Conservation (phyloP, 1,140 invertebrate species). For the Macrobrachium rosenbergii region DNA sequence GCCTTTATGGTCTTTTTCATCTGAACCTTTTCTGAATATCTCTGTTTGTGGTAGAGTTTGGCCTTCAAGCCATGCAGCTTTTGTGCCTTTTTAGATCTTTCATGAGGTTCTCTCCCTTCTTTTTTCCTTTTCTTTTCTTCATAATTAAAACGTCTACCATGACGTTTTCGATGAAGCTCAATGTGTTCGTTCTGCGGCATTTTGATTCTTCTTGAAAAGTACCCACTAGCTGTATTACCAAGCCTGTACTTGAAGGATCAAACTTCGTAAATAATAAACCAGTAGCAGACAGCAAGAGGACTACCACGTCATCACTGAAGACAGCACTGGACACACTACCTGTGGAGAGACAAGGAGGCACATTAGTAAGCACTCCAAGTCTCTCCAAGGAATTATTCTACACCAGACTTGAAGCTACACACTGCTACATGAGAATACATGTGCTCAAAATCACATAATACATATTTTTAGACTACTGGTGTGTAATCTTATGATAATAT, state of each 20-base stretch:
- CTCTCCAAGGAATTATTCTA: background rate
- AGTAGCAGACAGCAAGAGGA: too few relatives aligned
- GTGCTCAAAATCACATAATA: too few relatives aligned
- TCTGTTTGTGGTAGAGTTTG: constrained; percentile 96
- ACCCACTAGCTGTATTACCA: too few relatives aligned
- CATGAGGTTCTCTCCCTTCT: constrained; percentile 93
- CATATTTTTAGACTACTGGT: too few relatives aligned
- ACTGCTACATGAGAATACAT: background rate
- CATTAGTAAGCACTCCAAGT: constrained; percentile 54
- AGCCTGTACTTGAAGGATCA: too few relatives aligned
- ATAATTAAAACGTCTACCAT: constrained; percentile 97
- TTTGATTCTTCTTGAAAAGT: constrained; percentile 67
- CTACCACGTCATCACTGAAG: background rate
- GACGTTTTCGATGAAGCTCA: constrained; percentile 95
- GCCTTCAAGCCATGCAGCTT: constrained; percentile 96
- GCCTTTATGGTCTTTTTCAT: constrained; percentile 98
- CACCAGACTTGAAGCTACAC: constrained; percentile 1
- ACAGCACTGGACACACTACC: constrained; percentile 21
- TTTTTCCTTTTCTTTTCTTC: constrained; percentile 97
- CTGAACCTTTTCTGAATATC: constrained; percentile 98
- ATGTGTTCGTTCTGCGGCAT: constrained; percentile 99
- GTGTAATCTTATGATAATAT: too few relatives aligned
- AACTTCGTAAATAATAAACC: too few relatives aligned
- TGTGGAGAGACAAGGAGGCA: constrained; percentile 52
- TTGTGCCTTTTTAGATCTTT: constrained; percentile 89